Evolutionary conservation across 2,888 invertebrate species (phyloP).

Genomic region (Noctua pronuba): DNA sequence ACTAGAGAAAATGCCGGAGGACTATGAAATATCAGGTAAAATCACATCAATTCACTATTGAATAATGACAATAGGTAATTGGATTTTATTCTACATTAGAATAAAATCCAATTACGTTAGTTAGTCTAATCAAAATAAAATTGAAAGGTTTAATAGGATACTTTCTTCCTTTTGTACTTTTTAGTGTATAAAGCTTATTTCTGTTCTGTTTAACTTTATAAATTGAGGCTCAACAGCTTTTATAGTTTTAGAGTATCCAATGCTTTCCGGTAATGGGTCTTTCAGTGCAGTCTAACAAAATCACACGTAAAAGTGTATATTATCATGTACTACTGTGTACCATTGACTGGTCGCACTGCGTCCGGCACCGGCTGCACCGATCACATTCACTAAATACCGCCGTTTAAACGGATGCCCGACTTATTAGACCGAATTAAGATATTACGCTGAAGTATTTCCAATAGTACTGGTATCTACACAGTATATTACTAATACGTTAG

Average conservation of each 20-base stretch:
- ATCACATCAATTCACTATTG: background rate
- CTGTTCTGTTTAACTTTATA: background rate
- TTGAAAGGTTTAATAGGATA: background rate
- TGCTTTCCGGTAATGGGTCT: too few species aligned
- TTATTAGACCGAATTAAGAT: conserved; percentile 17
- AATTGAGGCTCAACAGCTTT: background rate
- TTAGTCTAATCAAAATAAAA: too few species aligned
- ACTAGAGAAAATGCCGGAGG: background rate
- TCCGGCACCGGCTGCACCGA: conserved; percentile 14
- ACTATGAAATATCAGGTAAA: conserved; percentile 11
- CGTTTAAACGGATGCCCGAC: conserved; percentile 21
- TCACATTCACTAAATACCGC: conserved; percentile 24
- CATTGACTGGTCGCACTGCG: background rate
- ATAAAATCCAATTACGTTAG: background rate
- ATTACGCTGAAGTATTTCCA: background rate
- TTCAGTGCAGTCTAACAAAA: background rate
- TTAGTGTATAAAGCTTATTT: background rate
- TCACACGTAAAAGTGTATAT: too few species aligned
- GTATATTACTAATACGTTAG: too few species aligned
- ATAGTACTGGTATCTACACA: background rate
- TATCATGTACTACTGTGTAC: background rate
- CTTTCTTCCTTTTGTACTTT: background rate
- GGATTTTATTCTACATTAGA: background rate
- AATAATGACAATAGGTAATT: background rate
- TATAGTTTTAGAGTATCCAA: too few species aligned